Conservation (phyloP, 2,113 vertebrate species). For the Lepisosteus osseus region DNA sequence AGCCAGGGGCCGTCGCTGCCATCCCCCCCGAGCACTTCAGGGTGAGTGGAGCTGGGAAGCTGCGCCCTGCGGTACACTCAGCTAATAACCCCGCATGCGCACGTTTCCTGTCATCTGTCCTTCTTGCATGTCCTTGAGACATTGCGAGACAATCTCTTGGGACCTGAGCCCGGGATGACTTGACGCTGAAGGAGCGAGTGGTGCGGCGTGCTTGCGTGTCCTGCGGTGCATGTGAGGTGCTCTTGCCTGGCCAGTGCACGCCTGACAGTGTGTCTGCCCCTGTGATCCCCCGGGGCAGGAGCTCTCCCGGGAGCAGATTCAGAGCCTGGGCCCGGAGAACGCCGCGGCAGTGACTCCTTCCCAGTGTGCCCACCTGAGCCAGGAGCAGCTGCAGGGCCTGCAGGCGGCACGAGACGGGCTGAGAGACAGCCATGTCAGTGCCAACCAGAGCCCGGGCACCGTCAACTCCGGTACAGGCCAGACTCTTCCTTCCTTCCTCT, state of each 20-base stretch:
- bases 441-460: background rate
- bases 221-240: too few relatives aligned
- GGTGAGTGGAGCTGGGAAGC: constrained; percentile 52
- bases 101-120: too few relatives aligned
- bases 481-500: too few relatives aligned
- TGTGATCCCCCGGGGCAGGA: constrained; percentile 40
- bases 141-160: too few relatives aligned
- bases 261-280: too few relatives aligned
- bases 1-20: constrained; percentile 58
- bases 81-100: background rate
- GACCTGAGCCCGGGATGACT: too few relatives aligned
- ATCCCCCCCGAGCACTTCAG: constrained; percentile 68
- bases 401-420: constrained; percentile 59
- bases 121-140: too few relatives aligned
- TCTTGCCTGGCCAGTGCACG: too few relatives aligned
- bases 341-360: constrained; percentile 56
- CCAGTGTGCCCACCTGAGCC: constrained; percentile 50
- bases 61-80: too few relatives aligned
- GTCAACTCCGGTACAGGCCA: background rate
- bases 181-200: too few relatives aligned
- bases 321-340: constrained; percentile 64
- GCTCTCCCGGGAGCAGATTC: constrained; percentile 65
- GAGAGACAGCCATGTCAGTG: constrained; percentile 25
- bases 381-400: constrained; percentile 63
- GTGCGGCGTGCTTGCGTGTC: too few relatives aligned